Percentiles rank a stretch among this genome's conserved stretches.
Conservation (phyloP, 2,113 vertebrate species). For the Tragulus kanchil region DNA sequence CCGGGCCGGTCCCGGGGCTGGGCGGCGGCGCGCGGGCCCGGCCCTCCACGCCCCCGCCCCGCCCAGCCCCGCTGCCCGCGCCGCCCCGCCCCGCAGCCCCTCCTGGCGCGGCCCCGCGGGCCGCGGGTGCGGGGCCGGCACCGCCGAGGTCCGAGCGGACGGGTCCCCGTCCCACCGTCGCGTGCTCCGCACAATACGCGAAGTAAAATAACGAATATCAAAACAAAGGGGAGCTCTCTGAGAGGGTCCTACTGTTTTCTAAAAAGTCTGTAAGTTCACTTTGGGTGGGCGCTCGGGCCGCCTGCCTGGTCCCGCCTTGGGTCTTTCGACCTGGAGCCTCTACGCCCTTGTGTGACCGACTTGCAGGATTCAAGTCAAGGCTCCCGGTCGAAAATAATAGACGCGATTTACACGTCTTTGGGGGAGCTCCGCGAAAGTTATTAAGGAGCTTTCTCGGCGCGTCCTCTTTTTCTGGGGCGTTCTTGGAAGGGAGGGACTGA, state of each 20-base stretch:
- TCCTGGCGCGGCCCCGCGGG: no score
- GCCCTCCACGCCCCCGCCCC: conserved; percentile 72
- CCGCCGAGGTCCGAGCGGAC: not conserved
- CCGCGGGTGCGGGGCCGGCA: not conserved
- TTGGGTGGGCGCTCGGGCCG: not conserved
- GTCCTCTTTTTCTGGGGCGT: not conserved
- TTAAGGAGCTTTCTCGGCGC: not conserved
- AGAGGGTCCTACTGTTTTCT: not conserved
- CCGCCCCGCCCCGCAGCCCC: not conserved
- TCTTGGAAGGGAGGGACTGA: not conserved
- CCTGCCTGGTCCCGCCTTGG: not conserved
- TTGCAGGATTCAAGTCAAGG: not conserved
- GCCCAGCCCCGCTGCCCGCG: conserved; percentile 58
- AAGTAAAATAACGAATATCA: not conserved
- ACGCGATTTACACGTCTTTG: not conserved
- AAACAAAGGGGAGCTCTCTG: not conserved
- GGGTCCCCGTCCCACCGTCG: not conserved
- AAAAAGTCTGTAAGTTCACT: not conserved
- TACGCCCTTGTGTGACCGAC: not conserved
- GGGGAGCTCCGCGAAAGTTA: no score
- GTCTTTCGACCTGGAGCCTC: not conserved
- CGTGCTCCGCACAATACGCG: not conserved
- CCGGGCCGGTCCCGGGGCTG: not conserved
- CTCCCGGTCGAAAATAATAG: not conserved
- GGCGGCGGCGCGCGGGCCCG: conserved; percentile 63